Conservation (phyloP, 2,113 vertebrate species). For the Tachuris rubrigastra region DNA sequence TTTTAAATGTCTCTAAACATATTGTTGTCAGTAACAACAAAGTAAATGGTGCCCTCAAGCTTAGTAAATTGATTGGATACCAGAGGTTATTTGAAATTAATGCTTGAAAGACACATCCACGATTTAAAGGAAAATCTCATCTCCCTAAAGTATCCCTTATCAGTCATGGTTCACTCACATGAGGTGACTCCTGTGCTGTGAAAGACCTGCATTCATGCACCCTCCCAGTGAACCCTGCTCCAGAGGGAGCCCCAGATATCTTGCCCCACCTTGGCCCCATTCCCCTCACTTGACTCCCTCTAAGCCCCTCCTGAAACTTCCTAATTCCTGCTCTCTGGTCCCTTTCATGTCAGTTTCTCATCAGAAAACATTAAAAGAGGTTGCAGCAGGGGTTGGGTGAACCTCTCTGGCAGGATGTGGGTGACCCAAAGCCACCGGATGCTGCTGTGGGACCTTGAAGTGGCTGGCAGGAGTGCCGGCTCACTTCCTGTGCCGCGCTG, state of each 20-base stretch:
- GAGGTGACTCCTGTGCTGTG: not conserved
- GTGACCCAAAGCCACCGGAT: not conserved
- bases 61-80: not conserved
- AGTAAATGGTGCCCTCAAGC: not conserved
- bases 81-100: not conserved
- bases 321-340: not conserved
- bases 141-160: not conserved
- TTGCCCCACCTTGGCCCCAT: fast-evolving
- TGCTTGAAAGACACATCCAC: not conserved
- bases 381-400: not conserved
- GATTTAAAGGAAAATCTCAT: not conserved
- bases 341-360: not conserved
- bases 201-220: not conserved
- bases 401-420: not conserved
- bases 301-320: fast-evolving
- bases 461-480: not conserved
- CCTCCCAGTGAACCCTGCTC: not conserved
- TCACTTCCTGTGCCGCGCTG: not conserved
- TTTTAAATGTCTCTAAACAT: not conserved
- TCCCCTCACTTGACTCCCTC: fast-evolving
- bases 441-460: not conserved
- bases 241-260: not conserved
- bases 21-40: not conserved
- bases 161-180: fast-evolving
- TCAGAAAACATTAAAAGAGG: not conserved